phyloP scores from a whole-genome alignment of 2,888 invertebrate species.

The Athalia rosae region DNA sequence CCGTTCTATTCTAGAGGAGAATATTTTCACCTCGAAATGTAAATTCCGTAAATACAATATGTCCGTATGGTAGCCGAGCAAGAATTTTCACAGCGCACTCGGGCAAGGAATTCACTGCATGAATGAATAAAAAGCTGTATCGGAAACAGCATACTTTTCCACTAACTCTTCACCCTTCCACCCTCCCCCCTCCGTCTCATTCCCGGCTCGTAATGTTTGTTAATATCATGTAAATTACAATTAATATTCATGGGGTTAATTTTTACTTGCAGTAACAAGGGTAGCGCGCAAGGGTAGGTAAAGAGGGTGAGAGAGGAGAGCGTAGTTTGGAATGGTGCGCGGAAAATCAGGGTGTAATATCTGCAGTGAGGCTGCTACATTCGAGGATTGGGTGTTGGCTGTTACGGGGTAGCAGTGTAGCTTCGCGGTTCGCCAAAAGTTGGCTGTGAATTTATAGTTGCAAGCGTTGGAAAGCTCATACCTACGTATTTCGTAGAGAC shows the following conservation, averaged over 20 bases:
- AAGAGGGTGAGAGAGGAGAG: neutral
- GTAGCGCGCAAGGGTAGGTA: neutral
- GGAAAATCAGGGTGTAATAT: conserved; percentile 1
- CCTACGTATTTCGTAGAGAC: conserved; percentile 60
- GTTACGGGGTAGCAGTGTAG: no score
- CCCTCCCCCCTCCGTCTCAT: neutral
- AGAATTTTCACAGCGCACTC: no score
- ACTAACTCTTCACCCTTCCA: neutral
- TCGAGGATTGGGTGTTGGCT: neutral
- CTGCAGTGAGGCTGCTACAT: neutral
- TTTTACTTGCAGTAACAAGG: conserved; percentile 52
- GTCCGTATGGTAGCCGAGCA: no score
- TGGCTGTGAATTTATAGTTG: conserved; percentile 67
- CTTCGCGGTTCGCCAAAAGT: conserved; percentile 55
- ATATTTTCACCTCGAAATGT: no score
- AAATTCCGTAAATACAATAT: no score
- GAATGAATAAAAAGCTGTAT: neutral
- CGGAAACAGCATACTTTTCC: neutral
- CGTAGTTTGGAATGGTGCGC: no score
- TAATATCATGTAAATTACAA: conserved; percentile 72
- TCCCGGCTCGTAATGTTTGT: conserved; percentile 63
- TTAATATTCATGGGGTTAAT: conserved; percentile 71
- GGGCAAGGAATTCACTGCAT: neutral
- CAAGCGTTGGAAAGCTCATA: conserved; percentile 58
- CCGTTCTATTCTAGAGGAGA: no score